phyloP scores from a whole-genome alignment of 2,888 invertebrate genomes.

The Uloborus plumipes region DNA sequence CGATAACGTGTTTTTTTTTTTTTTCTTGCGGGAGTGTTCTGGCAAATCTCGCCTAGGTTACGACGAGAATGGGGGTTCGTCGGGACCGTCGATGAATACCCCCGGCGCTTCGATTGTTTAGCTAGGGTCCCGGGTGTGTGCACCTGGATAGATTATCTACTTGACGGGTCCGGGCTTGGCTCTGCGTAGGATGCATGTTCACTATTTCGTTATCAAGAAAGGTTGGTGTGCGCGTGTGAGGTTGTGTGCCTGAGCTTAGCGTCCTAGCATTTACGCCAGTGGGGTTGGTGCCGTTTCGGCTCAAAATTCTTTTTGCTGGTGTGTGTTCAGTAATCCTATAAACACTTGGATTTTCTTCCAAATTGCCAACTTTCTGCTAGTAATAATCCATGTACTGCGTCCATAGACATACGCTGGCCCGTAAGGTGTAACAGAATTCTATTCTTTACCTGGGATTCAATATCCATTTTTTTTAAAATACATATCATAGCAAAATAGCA shows the following conservation, averaged over 20 bases:
- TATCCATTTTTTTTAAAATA: neutral
- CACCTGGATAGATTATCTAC: constrained; percentile 10
- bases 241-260: neutral
- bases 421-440: constrained; percentile 3
- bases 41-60: neutral
- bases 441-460: constrained; percentile 4
- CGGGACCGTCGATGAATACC: neutral
- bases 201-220: neutral
- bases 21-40: neutral
- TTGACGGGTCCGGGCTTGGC: neutral
- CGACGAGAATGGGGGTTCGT: constrained; percentile 2
- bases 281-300: neutral
- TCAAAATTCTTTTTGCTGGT: neutral
- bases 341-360: constrained; percentile 5
- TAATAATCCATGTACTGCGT: neutral
- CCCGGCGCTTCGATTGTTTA: neutral
- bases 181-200: constrained; percentile 15
- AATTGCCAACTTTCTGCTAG: too few relatives aligned
- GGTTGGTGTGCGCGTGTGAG: neutral
- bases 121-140: too few relatives aligned
- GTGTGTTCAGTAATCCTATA: neutral
- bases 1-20: constrained; percentile 17
- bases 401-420: neutral
- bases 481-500: too few relatives aligned
- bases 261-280: neutral